Percentiles rank a stretch among this genome's conserved stretches.
These are phyloP conservation scores for Drosophila sordidula DNA, from an alignment of 2,888 invertebrate genomes.

Conservation along the genomic window DNA sequence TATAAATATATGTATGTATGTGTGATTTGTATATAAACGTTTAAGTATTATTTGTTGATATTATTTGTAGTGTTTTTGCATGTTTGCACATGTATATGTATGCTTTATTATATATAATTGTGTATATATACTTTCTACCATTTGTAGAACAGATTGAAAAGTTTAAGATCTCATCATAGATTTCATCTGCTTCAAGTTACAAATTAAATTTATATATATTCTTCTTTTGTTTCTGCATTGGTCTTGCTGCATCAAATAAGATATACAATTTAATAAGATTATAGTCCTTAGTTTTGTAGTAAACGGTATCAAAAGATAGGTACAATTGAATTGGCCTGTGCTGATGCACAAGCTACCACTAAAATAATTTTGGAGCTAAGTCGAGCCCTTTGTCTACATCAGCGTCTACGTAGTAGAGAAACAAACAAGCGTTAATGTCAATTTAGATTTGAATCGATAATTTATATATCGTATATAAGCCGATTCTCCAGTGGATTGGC, in stretches of 20 bases:
- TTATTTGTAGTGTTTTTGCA: constrained; percentile 40
- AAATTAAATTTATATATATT: constrained; percentile 32
- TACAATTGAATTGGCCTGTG: constrained; percentile 76
- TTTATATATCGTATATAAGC: constrained; percentile 10
- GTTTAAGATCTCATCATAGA: constrained; percentile 47
- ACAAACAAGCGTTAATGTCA: constrained; percentile 13
- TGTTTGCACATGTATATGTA: constrained; percentile 45
- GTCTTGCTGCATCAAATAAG: constrained; percentile 62
- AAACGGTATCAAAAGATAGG: constrained; percentile 82
- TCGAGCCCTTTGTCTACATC: constrained; percentile 28
- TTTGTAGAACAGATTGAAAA: constrained; percentile 56
- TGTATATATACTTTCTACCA: constrained; percentile 35
- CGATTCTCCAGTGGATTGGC: constrained; percentile 9
- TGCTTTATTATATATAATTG: constrained; percentile 28
- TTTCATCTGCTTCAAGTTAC: constrained; percentile 27
- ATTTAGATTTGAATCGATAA: constrained; percentile 9
- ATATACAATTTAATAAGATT: constrained; percentile 68
- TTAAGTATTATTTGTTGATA: constrained; percentile 55
- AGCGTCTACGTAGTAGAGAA: constrained; percentile 19
- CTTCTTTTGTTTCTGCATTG: constrained; percentile 45
- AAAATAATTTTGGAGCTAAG: constrained; percentile 49
- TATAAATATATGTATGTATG: constrained; percentile 71
- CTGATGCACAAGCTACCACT: constrained; percentile 65
- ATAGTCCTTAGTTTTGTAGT: constrained; percentile 83
- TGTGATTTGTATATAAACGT: constrained; percentile 67